Evolutionary conservation across 2,888 invertebrate genomes (phyloP).

Genomic region (Orchesella flavescens): DNA sequence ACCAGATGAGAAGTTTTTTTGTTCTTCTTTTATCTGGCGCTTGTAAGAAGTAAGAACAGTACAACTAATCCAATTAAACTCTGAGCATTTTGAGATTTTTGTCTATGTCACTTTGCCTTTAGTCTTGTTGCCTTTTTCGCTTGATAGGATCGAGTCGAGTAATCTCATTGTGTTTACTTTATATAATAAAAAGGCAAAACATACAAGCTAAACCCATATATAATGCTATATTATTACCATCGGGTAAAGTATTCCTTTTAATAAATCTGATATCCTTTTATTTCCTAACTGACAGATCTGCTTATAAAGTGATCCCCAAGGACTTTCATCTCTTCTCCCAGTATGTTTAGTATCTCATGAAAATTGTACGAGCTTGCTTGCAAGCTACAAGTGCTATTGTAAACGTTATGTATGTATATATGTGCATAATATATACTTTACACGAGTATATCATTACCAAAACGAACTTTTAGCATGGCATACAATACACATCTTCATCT

Average conservation of each 20-base stretch:
- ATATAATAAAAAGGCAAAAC: conserved; percentile 11
- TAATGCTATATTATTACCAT: not conserved
- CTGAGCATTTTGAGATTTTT: conserved; percentile 27
- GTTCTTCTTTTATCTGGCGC: not conserved
- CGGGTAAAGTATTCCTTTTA: not conserved
- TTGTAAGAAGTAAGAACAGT: not conserved
- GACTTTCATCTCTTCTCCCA: conserved; percentile 17
- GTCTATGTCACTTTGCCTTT: conserved; percentile 25
- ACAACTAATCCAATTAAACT: conserved; percentile 29
- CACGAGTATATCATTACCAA: too few species aligned
- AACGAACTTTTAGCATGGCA: too few species aligned
- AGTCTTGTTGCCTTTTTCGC: conserved; percentile 27
- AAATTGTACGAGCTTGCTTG: too few species aligned
- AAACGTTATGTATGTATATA: too few species aligned
- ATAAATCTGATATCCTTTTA: conserved; percentile 49
- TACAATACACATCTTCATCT: too few species aligned
- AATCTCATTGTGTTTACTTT: conserved; percentile 23
- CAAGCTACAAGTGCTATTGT: too few species aligned
- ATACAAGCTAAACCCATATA: not conserved
- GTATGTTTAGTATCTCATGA: not conserved
- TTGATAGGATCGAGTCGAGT: conserved; percentile 37
- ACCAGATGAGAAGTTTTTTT: not conserved
- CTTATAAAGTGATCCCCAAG: conserved; percentile 33
- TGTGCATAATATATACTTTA: too few species aligned
- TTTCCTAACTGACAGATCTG: conserved; percentile 32